These are phyloP conservation scores for Anarhynchus alexandrinus DNA, from an alignment of 2,113 vertebrate species.

Conservation along the genomic window DNA sequence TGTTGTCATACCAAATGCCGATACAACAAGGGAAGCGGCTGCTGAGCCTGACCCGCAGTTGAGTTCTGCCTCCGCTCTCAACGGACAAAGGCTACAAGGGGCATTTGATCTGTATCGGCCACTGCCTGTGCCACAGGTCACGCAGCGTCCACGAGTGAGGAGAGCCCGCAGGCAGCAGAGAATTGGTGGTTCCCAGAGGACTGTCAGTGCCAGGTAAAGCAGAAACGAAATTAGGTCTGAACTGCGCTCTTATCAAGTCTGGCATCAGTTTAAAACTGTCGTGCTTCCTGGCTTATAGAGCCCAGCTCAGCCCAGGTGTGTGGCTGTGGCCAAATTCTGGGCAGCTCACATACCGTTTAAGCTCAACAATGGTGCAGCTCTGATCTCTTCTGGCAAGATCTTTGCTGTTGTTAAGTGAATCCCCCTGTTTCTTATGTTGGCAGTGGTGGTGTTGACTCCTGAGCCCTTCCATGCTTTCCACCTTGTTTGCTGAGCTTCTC, in stretches of 20 bases:
- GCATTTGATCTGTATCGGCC: not conserved
- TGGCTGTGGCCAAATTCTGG: not conserved
- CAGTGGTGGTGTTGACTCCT: not conserved
- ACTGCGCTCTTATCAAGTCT: not conserved
- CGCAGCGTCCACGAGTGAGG: not conserved
- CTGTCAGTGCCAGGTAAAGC: constrained; percentile 63
- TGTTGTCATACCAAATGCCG: constrained; percentile 53
- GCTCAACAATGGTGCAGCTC: not conserved
- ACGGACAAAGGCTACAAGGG: constrained; percentile 51
- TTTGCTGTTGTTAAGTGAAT: not conserved
- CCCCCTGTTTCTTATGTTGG: not conserved
- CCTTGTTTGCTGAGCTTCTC: not conserved
- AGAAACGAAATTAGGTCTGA: not conserved
- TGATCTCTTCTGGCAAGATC: not conserved
- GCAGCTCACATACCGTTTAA: not conserved
- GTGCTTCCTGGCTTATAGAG: not conserved
- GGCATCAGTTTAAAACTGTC: not conserved
- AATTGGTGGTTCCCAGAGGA: constrained; percentile 60
- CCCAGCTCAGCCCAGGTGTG: not conserved
- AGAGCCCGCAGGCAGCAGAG: constrained; percentile 44
- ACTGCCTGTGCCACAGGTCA: not conserved
- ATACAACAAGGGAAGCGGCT: constrained; percentile 29
- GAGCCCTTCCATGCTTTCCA: not conserved
- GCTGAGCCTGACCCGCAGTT: not conserved
- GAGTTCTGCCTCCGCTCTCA: not conserved